These are phyloP conservation scores for Platycercus adscitus DNA, from an alignment of 2,113 vertebrate species.

Conservation along the genomic window DNA sequence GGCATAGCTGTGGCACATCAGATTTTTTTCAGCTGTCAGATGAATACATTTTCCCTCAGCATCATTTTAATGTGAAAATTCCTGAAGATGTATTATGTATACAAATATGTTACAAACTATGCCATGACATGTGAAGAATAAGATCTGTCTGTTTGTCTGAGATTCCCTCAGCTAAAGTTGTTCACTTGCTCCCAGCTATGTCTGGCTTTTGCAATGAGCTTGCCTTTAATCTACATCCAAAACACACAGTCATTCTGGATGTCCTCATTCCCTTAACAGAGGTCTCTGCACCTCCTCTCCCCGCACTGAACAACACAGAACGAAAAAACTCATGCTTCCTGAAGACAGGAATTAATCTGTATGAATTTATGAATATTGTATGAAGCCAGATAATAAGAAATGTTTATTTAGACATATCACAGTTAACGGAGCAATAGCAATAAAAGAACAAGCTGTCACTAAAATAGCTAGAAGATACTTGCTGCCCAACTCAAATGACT, in stretches of 20 bases:
- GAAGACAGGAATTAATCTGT: background rate
- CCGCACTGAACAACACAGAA: background rate
- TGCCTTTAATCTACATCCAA: background rate
- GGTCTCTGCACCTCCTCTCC: background rate
- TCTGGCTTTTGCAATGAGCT: background rate
- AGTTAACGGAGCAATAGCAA: background rate
- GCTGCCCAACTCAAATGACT: background rate
- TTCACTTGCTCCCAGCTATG: background rate
- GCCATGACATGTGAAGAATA: background rate
- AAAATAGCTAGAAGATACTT: background rate
- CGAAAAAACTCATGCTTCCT: background rate
- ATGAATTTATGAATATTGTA: background rate
- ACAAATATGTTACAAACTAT: slow-evolving; percentile 13
- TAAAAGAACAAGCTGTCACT: background rate
- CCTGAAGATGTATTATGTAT: slow-evolving; percentile 7
- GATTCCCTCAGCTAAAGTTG: background rate
- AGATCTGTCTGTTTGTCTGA: background rate
- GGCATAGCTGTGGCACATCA: background rate
- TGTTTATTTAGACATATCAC: background rate
- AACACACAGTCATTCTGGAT: background rate
- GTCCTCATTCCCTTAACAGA: background rate
- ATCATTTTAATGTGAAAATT: slow-evolving; percentile 1
- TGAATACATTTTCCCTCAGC: background rate
- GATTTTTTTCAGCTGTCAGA: background rate
- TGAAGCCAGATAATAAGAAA: background rate